A percentile compares a stretch with the other conserved stretches of the same genome.
These are phyloP conservation scores for Ranitomeya imitator DNA, from an alignment of 2,113 vertebrate species.

Conservation along the genomic window DNA sequence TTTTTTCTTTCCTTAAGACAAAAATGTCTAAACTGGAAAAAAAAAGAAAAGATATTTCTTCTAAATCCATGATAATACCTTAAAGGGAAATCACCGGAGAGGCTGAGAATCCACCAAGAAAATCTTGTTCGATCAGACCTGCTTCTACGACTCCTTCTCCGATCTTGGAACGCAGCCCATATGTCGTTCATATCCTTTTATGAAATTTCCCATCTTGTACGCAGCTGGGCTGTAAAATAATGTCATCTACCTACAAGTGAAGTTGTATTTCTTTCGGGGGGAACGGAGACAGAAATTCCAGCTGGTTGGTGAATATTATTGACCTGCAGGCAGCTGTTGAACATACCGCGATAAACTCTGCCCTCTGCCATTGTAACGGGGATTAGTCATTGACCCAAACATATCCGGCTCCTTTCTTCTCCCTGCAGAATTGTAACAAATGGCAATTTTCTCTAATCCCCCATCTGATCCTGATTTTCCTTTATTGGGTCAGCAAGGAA, in stretches of 20 bases:
- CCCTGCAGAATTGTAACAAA: conserved; percentile 45
- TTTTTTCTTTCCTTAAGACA: not conserved
- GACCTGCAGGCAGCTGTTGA: conserved; percentile 40
- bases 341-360: conserved; percentile 45
- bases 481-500: conserved; percentile 25
- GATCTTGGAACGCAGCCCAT: not conserved
- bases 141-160: not conserved
- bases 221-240: conserved; percentile 45
- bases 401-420: not conserved
- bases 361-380: conserved; percentile 35
- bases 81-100: not conserved
- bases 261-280: conserved; percentile 22
- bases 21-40: not conserved
- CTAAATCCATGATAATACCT: not conserved
- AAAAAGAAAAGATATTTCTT: conserved; percentile 6
- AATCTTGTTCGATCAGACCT: not conserved
- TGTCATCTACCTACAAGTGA: conserved; percentile 12
- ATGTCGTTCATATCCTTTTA: conserved; percentile 29
- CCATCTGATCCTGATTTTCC: conserved; percentile 34
- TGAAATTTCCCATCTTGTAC: conserved; percentile 51
- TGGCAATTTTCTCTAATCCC: conserved; percentile 37
- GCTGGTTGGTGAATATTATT: conserved; percentile 10
- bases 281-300: conserved; percentile 24
- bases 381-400: conserved; percentile 40
- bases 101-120: not conserved